Base-by-base conservation (phyloP, 1,140 invertebrate species). In the Metopolophium dirhodum region DNA sequence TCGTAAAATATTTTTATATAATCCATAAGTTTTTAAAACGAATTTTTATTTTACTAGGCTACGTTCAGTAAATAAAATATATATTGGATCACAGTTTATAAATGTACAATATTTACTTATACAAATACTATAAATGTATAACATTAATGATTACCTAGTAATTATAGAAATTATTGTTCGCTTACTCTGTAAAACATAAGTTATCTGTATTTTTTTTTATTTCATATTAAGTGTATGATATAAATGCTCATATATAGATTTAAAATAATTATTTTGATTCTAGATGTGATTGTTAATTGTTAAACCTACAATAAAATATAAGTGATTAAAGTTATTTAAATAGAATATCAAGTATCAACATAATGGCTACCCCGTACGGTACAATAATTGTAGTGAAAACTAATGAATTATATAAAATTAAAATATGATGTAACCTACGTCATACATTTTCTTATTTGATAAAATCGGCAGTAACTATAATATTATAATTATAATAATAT, bases 161-260 rank as follows among this genome's bases (percentile, higher is more conserved):
- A 20, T 77, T 77, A 77, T 18, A 77, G 61, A 77, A 77, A 77
- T 77, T 77, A 77, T 77, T 77, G 4, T 3, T 77, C 61, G 18
- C 30, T 77, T 77, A 77, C 61, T 77, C 0, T 77, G 61, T 77
- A 77, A 77, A 77, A 77, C 30, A 77, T 77, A 77, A 77, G 30
- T 77, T 77, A 77, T 77, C 61, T n/a, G n/a, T 77, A 77, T 77
- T 77, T 77, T 77, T 61, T 68, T 61, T 68, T 77, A 77, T 77
- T 77, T 77, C 61, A 77, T 77, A 77, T 77, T 77, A 77, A 77
- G 18, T 77, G 11, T n/a, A n/a, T 6, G 61, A 68, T 68, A 68
- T 61, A 26, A 68, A 4, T 68, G 6, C 14, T 77, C 30, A 7
- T 77, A n/a, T n/a, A 77, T n/a, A 77, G 30, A 35, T 77, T 68